Conservation (phyloP, 37 sponge, comb jelly and placozoan species). For the Agelas oroides region DNA sequence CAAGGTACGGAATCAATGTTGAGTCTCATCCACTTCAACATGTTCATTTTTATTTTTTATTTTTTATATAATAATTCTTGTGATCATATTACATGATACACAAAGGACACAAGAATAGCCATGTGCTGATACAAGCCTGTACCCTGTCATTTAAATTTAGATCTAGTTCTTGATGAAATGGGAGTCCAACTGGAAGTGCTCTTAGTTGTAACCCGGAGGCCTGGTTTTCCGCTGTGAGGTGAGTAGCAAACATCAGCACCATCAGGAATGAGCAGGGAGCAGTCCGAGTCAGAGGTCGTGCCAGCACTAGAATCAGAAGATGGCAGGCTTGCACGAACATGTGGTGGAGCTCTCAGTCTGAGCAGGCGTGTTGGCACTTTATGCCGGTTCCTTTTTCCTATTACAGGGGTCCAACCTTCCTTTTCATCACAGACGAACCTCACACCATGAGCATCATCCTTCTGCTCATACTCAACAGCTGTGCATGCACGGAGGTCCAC, state of each 20-base stretch:
- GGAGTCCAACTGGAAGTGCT: too few species aligned
- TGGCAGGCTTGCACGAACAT: background rate
- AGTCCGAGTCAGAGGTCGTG: background rate
- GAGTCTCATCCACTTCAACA: too few species aligned
- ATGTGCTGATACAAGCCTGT: too few species aligned
- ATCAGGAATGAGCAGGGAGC: background rate
- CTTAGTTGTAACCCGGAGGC: too few species aligned
- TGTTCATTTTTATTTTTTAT: too few species aligned
- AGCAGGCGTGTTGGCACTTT: background rate
- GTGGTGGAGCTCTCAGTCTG: constrained; percentile 2
- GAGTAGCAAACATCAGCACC: background rate
- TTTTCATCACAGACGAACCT: background rate
- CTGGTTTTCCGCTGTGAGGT: too few species aligned
- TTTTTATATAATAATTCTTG: too few species aligned
- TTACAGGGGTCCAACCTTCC: constrained; percentile 19
- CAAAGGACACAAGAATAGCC: too few species aligned
- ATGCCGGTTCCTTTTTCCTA: background rate
- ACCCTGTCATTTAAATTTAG: too few species aligned
- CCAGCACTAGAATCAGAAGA: background rate
- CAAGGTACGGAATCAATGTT: too few species aligned
- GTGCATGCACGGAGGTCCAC: background rate
- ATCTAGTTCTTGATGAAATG: too few species aligned
- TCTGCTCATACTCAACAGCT: constrained; percentile 2
- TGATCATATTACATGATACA: too few species aligned
- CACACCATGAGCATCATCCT: constrained; percentile 6